Evolutionary conservation across 2,888 invertebrate genomes (phyloP).

Genomic region (Nomada flava): DNA sequence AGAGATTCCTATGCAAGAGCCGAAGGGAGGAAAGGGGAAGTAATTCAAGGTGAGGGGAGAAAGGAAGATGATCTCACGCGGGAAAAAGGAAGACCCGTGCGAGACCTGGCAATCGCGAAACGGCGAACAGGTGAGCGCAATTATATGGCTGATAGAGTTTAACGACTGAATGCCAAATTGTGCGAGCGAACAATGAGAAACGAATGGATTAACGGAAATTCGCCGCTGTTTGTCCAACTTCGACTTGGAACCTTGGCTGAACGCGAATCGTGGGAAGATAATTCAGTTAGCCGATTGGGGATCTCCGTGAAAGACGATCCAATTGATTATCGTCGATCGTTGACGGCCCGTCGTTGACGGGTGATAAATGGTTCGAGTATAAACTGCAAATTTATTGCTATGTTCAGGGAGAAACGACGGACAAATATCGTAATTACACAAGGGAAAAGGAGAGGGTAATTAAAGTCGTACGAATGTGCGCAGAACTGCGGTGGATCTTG

Average conservation of each 20-base stretch:
- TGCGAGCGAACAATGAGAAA: conserved; percentile 27
- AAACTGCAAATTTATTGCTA: neutral
- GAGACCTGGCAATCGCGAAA: conserved; percentile 2
- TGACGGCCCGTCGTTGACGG: neutral
- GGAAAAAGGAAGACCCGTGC: conserved; percentile 53
- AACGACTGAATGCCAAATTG: conserved; percentile 53
- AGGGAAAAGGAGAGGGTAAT: neutral
- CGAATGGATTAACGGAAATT: conserved; percentile 25
- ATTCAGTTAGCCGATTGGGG: conserved; percentile 11
- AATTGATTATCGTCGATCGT: neutral
- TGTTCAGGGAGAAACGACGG: too few relatives aligned
- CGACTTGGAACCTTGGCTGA: neutral
- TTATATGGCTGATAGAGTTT: conserved; percentile 59
- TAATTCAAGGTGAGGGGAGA: conserved; percentile 52
- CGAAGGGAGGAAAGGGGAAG: neutral
- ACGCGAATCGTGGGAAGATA: neutral
- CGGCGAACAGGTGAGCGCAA: conserved; percentile 27
- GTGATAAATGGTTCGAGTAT: neutral
- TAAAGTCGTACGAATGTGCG: conserved; percentile 3
- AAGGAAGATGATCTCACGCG: conserved; percentile 62
- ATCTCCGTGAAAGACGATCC: neutral
- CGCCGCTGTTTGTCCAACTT: neutral
- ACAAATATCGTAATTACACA: neutral
- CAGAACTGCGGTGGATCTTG: neutral
- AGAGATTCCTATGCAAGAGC: conserved; percentile 27